Base-by-base conservation (phyloP, 1,140 invertebrate genomes). In the Nasonia giraulti region DNA sequence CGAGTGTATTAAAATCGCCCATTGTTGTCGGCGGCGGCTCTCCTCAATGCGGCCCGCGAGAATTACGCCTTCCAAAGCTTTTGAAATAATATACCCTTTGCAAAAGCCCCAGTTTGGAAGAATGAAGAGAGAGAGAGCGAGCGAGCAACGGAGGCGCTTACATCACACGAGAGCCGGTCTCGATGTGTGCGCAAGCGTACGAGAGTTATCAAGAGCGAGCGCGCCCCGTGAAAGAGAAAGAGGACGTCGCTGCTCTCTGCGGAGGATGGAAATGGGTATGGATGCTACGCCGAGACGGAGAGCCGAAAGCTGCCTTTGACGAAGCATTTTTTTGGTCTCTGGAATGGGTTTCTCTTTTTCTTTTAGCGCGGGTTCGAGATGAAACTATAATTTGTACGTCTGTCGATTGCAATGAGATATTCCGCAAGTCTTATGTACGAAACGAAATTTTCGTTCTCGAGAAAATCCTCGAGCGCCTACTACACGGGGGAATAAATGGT, bases 401-500 rank as follows among this genome's bases (percentile, higher is more conserved):
- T 37, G 33, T 6, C 33, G 33, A 37, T 27, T 37, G 33, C 33
- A 0, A 6, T 37, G 27, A 1, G 27, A 27, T 27, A 27, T 27
- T 27, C 1, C 3, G 14, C 17, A 5, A 7, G 6, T 62, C 20
- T 62, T n/a, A 14, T 62, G 17, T 62, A 50, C 55, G 2, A n/a
- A 62, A n/a, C 17, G 20, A 62, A 62, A 62, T 62, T 20, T 62
- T 62, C 17, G 20, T 62, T 62, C 17, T n/a, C 55, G 4, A 62
- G 17, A 62, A 62, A 20, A 62, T 62, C 55, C 55, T n/a, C 5
- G 17, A 62, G 17, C 14, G 55, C 17, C 55, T n/a, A 62, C 27
- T 27, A 27, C 11, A 12, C 47, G 47, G 44, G 17, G 55, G 88
- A 90, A 91, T 91, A 92, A 91, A 91, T 91, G 89, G 90, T 89